Conservation (phyloP, 37 sponge, comb jelly and placozoan species). For the Crambe crambe region DNA sequence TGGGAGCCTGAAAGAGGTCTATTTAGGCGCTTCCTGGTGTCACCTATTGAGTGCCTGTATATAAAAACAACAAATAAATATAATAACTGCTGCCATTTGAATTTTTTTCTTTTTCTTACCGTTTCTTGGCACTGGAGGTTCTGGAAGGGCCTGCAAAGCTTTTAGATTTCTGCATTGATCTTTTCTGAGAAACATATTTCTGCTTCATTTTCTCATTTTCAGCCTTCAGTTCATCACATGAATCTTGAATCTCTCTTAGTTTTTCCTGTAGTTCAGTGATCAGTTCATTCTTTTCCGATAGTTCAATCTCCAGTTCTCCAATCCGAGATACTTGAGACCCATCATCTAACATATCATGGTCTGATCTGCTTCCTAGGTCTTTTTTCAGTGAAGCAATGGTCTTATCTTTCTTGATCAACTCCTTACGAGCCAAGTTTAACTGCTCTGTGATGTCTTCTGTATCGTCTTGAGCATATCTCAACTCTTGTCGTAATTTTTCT, state of each 20-base stretch:
- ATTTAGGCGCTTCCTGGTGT: neutral
- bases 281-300: neutral
- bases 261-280: conserved; percentile 16
- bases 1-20: conserved; percentile 28
- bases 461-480: conserved; percentile 13
- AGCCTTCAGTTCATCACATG: conserved; percentile 21
- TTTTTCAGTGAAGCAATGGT: conserved; percentile 12
- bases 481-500: conserved; percentile 8
- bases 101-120: no score
- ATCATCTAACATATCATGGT: neutral
- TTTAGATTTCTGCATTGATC: conserved; percentile 21
- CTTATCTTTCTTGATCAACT: conserved; percentile 9
- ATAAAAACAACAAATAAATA: neutral
- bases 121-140: neutral
- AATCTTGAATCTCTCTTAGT: conserved; percentile 21
- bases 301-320: conserved; percentile 29
- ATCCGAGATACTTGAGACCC: conserved; percentile 1
- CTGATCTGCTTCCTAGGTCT: neutral
- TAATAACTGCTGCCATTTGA: neutral
- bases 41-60: conserved; percentile 10
- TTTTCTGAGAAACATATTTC: conserved; percentile 25
- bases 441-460: neutral
- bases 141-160: neutral
- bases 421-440: neutral
- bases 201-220: conserved; percentile 51